A percentile compares a stretch with the other conserved stretches of the same genome.
Evolutionary conservation across 2,113 vertebrate genomes (phyloP).

Genomic region (Hemibagrus wyckioides): DNA sequence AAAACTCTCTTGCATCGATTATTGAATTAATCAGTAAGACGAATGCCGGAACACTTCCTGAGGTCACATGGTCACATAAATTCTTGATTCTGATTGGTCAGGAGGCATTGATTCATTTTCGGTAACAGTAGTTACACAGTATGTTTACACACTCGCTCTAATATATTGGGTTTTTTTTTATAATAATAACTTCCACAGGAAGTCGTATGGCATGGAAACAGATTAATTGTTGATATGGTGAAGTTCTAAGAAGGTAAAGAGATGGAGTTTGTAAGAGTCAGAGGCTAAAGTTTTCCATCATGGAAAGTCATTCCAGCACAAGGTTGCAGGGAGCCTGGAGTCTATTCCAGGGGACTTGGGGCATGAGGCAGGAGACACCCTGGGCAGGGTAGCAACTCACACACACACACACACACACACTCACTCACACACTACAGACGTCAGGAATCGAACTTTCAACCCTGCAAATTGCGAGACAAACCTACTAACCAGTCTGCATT

Average conservation of each 20-base stretch:
- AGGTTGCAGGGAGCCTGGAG: too few species aligned
- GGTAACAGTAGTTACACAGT: background rate
- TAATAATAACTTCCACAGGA: background rate
- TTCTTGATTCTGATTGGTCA: background rate
- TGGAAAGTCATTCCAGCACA: background rate
- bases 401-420: too few species aligned
- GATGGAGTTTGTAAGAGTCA: background rate
- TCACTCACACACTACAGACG: too few species aligned
- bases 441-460: too few species aligned
- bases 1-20: too few species aligned
- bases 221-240: background rate
- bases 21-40: slow-evolving; percentile 21
- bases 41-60: background rate
- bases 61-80: background rate
- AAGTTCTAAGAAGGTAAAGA: background rate
- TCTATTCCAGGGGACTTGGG: too few species aligned
- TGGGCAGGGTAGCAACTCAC: too few species aligned
- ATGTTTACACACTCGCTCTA: background rate
- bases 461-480: too few species aligned
- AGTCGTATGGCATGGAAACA: background rate
- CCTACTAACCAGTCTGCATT: background rate
- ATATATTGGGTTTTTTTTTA: background rate
- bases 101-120: background rate
- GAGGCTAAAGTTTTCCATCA: background rate
- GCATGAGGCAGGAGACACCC: too few species aligned